Conservation (phyloP, 2,113 vertebrate genomes). For the Uria aalge region DNA sequence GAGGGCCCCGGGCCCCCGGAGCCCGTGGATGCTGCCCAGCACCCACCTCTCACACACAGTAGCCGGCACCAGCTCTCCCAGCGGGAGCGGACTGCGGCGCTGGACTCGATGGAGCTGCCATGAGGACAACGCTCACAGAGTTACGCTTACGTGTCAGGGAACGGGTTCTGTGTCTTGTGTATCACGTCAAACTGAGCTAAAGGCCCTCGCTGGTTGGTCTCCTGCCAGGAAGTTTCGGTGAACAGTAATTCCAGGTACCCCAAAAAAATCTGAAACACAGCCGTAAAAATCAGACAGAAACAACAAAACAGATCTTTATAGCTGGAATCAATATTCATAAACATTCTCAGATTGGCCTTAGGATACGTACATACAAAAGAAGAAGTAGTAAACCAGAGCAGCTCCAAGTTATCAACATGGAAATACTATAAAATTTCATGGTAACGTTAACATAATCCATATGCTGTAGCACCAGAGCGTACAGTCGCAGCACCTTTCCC, state of each 20-base stretch:
- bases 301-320: not conserved
- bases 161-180: not conserved
- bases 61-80: not conserved
- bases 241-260: not conserved
- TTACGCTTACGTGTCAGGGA: fast-evolving
- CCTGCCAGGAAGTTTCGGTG: not conserved
- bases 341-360: not conserved
- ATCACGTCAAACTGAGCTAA: not conserved
- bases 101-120: fast-evolving
- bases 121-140: fast-evolving
- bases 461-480: not conserved
- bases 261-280: not conserved
- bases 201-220: not conserved
- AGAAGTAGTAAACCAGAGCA: constrained; percentile 5
- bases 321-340: not conserved
- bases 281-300: constrained; percentile 3
- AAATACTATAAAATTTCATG: not conserved
- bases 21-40: fast-evolving
- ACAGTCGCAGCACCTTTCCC: not conserved
- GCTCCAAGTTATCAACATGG: not conserved
- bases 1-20: not conserved
- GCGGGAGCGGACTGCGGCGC: fast-evolving
- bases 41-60: fast-evolving
- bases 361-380: not conserved
- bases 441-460: not conserved